Evolutionary conservation across 2,797 vertebrate species (phyloP).

Genomic region (Octomys mimax): DNA sequence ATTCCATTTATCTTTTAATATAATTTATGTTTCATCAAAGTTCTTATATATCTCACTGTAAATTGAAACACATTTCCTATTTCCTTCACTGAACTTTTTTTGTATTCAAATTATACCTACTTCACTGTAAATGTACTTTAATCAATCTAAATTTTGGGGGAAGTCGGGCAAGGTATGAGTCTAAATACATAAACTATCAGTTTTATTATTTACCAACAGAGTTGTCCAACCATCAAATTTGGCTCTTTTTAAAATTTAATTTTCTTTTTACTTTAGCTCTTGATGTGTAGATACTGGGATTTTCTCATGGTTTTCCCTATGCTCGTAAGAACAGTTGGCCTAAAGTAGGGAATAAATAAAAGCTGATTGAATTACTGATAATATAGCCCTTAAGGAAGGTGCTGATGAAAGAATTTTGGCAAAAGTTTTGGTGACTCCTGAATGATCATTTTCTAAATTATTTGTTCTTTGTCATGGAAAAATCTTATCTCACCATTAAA

Average conservation of each 20-base stretch:
- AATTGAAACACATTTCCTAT: not conserved
- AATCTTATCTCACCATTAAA: too few species aligned
- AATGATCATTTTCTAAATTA: constrained; percentile 36
- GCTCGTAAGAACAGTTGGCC: not conserved
- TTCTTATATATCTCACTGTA: not conserved
- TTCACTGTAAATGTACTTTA: not conserved
- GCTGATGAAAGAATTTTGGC: constrained; percentile 19
- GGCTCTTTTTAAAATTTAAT: not conserved
- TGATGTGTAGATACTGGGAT: not conserved
- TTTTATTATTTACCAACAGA: constrained; percentile 19
- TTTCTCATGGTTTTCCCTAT: not conserved
- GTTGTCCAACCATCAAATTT: not conserved
- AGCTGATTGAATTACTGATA: not conserved
- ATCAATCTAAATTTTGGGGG: constrained; percentile 3
- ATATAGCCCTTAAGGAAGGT: not conserved
- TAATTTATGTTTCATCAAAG: not conserved
- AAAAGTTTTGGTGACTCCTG: not conserved
- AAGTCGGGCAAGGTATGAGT: not conserved
- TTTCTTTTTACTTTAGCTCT: not conserved
- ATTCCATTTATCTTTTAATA: not conserved
- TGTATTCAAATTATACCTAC: not conserved
- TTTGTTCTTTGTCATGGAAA: too few species aligned
- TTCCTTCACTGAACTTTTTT: not conserved
- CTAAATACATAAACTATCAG: not conserved
- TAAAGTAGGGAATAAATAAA: not conserved